phyloP scores from a whole-genome alignment of 2,113 vertebrate species.

The Dromas ardeola region DNA sequence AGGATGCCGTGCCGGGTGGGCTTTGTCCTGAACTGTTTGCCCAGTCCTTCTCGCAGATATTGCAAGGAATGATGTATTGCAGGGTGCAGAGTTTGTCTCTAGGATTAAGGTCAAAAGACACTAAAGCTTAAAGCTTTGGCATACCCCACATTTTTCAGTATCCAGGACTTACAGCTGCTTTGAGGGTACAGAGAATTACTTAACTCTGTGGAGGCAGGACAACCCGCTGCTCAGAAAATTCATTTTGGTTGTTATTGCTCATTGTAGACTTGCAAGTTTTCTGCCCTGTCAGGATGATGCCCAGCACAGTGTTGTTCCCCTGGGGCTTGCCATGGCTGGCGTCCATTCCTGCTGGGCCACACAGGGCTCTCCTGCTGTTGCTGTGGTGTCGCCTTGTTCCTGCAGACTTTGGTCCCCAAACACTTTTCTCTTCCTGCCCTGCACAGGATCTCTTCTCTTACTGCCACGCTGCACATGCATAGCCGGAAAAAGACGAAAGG shows the following conservation, averaged over 20 bases:
- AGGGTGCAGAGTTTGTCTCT: background rate
- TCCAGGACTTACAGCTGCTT: background rate
- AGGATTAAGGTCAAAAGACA: background rate
- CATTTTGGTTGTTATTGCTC: background rate
- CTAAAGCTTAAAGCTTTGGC: background rate
- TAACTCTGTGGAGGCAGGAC: background rate
- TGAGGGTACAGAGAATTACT: background rate
- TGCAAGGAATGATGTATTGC: background rate
- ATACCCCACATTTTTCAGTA: background rate
- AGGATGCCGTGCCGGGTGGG: fast-evolving
- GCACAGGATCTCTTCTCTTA: constrained; percentile 88
- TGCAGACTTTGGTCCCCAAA: background rate
- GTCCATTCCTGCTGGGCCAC: background rate
- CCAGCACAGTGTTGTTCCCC: too few relatives aligned
- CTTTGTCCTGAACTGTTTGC: background rate
- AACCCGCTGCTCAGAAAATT: background rate
- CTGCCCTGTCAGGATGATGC: background rate
- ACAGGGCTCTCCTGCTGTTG: background rate
- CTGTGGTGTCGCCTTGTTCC: background rate
- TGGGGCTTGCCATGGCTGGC: background rate
- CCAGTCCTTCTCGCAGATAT: background rate
- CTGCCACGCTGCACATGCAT: constrained; percentile 79
- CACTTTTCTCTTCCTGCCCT: background rate
- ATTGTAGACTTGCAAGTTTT: background rate
- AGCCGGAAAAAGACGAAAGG: constrained; percentile 79